Base-by-base conservation (phyloP, 2,113 vertebrate genomes). In the Ptyas mucosa region DNA sequence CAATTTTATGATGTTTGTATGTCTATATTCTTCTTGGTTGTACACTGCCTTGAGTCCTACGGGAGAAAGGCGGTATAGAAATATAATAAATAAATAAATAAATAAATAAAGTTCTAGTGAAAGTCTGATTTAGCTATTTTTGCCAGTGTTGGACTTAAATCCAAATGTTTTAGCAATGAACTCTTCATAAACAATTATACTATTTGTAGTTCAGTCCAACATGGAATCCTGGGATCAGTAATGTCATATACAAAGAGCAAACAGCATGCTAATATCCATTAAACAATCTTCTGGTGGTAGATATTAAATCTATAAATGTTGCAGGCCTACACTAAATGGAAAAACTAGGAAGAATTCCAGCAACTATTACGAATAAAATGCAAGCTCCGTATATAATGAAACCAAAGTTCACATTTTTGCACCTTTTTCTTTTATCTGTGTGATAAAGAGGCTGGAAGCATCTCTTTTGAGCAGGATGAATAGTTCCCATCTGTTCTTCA, bases 71-170 rank as follows among this genome's bases (percentile, higher is more conserved):
- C n/a, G n/a, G n/a, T n/a, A n/a, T n/a, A n/a, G n/a, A n/a, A n/a
- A n/a, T n/a, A n/a, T n/a, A n/a, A n/a, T n/a, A n/a, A n/a, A n/a
- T n/a, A n/a, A n/a, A n/a, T n/a, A n/a, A n/a, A n/a, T n/a, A n/a
- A n/a, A n/a, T n/a, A n/a, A n/a, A n/a, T n/a, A n/a, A n/a, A n/a
- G 43, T 75, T n/a, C 12, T 11, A 53, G 46, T 34, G 49, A 18
- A 49, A 49, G 3, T 53, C 5, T 29, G 8, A 85, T 57, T 58
- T 53, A 26, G 14, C 29, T 61, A 43, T 23, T 58, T 85, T 20
- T 55, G 91, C 8, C 64, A 90, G 87, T 95, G 91, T n/a, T 92
- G 85, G 91, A 29, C 88, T 94, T 55, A 90, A 89, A 95, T 46
- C 29, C 18, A 90, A 7, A 91, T 96, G 87, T 64, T 93, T 53